These are phyloP conservation scores for Drosophila lacteicornis DNA, from an alignment of 1,140 invertebrate genomes.

Conservation along the genomic window DNA sequence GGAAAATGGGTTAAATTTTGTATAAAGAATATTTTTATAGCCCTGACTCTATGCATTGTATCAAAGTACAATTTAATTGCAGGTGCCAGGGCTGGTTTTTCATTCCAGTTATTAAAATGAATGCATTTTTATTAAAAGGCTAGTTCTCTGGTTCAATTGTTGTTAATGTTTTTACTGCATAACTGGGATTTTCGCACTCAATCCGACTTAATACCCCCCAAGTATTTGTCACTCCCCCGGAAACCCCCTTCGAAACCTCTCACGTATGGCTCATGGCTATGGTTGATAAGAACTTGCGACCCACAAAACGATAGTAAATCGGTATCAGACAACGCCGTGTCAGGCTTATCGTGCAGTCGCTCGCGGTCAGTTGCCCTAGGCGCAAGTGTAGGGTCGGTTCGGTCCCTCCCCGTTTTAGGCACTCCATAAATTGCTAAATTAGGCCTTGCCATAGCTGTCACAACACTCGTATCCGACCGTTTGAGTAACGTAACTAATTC, in stretches of 20 bases:
- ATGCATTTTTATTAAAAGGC: not conserved
- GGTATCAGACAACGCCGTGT: slow-evolving; percentile 28
- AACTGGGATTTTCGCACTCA: slow-evolving; percentile 20
- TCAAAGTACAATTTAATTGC: not conserved
- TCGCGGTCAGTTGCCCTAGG: slow-evolving; percentile 35
- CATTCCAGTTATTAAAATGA: slow-evolving; percentile 2
- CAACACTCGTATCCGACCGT: not conserved
- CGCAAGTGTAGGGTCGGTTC: slow-evolving; percentile 14
- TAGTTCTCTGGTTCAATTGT: not conserved
- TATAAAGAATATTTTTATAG: not conserved
- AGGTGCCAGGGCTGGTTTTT: not conserved
- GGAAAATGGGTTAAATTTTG: not conserved
- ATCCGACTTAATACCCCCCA: slow-evolving; percentile 1
- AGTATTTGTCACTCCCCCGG: slow-evolving; percentile 12
- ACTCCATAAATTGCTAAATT: slow-evolving; percentile 5
- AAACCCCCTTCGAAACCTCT: not conserved
- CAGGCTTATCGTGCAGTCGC: slow-evolving; percentile 36
- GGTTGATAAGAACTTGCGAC: slow-evolving; percentile 34
- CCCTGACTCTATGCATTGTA: not conserved
- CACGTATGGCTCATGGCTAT: slow-evolving; percentile 2
- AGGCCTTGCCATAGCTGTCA: slow-evolving; percentile 33
- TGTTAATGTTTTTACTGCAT: slow-evolving; percentile 7
- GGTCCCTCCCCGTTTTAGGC: not conserved
- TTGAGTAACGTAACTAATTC: slow-evolving; percentile 35
- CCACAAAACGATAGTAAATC: slow-evolving; percentile 35